A percentile compares a stretch with the other conserved stretches of the same genome.
Conservation (phyloP, 2,797 vertebrate genomes). For the Thaleichthys pacificus region DNA sequence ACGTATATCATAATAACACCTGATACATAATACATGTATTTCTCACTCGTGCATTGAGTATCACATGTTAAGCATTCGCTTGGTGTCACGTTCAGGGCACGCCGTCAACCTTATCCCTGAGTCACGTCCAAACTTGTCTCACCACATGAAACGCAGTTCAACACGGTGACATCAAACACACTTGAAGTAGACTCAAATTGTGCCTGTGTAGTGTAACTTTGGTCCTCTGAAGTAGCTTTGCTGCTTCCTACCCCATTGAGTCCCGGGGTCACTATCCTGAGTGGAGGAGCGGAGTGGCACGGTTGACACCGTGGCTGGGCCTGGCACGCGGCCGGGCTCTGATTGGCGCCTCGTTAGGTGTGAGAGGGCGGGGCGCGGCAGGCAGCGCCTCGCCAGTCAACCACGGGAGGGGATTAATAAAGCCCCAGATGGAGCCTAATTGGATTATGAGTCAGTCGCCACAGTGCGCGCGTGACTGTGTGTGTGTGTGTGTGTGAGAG, state of each 20-base stretch:
- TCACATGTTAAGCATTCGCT: conserved; percentile 31
- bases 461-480: conserved; percentile 15
- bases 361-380: conserved; percentile 32
- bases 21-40: conserved; percentile 51
- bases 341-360: conserved; percentile 32
- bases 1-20: no score
- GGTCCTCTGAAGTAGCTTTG: no score
- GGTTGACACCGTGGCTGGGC: conserved; percentile 14
- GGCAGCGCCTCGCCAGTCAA: conserved; percentile 41
- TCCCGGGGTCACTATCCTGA: no score
- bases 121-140: not conserved
- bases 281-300: not conserved
- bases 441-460: conserved; percentile 64
- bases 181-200: no score
- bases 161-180: no score
- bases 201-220: no score
- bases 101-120: no score
- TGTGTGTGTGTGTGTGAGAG: not conserved
- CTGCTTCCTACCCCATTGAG: no score
- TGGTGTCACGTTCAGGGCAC: no score
- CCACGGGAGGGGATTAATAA: conserved; percentile 64
- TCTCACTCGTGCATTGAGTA: conserved; percentile 39
- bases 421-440: conserved; percentile 69
- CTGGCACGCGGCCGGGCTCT: conserved; percentile 25
- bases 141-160: no score